Conservation (phyloP, 2,888 invertebrate genomes). For the Pristionchus japonicus region DNA sequence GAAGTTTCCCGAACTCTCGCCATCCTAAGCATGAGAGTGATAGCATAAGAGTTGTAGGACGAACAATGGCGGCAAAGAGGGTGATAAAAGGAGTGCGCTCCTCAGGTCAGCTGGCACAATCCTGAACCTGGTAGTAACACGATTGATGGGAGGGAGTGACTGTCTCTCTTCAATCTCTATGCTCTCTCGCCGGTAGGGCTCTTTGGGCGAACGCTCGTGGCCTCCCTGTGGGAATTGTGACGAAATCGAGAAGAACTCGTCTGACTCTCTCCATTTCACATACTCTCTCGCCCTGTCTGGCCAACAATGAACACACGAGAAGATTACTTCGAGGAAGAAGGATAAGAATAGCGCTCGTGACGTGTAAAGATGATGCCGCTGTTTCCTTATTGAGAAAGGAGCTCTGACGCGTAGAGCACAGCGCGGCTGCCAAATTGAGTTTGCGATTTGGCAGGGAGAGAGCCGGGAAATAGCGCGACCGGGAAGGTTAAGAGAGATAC, state of each 20-base stretch:
- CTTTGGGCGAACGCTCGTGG: too few species aligned
- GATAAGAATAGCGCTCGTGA: background rate
- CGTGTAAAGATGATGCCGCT: background rate
- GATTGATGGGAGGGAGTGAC: too few species aligned
- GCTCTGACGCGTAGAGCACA: background rate
- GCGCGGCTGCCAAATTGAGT: background rate
- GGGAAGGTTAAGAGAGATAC: too few species aligned
- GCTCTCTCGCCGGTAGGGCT: too few species aligned
- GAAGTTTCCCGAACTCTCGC: too few species aligned
- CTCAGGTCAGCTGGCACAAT: background rate
- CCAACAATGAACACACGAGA: too few species aligned
- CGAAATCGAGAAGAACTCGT: background rate
- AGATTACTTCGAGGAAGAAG: background rate
- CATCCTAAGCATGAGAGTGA: too few species aligned
- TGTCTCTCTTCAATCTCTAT: too few species aligned
- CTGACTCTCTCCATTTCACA: too few species aligned
- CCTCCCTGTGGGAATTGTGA: background rate
- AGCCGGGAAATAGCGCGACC: background rate
- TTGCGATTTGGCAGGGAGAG: background rate
- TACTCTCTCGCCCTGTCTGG: too few species aligned
- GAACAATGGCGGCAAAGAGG: background rate
- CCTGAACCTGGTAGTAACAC: slow-evolving; percentile 31
- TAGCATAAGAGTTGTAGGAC: background rate
- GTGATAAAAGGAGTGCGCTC: background rate
- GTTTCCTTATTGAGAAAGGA: background rate